Evolutionary conservation across 2,888 invertebrate genomes (phyloP).

Genomic region (Tryphoninae sp.): DNA sequence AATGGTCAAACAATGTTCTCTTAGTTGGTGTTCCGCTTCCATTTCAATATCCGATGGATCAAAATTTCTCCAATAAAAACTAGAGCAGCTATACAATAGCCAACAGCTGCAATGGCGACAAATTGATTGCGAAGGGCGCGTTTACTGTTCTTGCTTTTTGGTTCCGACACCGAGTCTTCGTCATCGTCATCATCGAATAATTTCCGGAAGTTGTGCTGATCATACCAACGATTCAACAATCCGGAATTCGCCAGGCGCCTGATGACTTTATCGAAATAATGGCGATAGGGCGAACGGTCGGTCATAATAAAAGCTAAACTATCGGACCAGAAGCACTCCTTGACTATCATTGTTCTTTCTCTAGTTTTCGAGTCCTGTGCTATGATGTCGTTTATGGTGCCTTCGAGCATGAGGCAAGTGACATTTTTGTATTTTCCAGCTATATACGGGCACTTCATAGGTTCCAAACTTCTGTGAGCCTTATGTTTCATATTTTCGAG

Average conservation of each 20-base stretch:
- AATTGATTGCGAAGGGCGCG: constrained; percentile 27
- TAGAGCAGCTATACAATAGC: constrained; percentile 21
- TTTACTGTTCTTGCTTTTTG: constrained; percentile 2
- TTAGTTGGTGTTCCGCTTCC: background rate
- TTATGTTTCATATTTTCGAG: constrained; percentile 33
- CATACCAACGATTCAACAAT: constrained; percentile 8
- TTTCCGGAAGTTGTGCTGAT: too few species aligned
- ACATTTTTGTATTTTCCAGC: constrained; percentile 33
- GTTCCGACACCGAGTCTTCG: background rate
- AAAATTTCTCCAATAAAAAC: constrained; percentile 48
- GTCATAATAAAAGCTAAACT: constrained; percentile 38
- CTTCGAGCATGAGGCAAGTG: constrained; percentile 39
- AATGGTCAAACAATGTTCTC: too few species aligned
- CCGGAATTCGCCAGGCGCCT: constrained; percentile 16
- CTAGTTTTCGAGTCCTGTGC: background rate
- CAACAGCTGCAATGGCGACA: constrained; percentile 16
- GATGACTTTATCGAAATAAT: constrained; percentile 41
- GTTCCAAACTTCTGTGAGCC: background rate
- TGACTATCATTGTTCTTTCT: background rate
- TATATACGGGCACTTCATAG: background rate
- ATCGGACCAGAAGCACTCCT: constrained; percentile 55
- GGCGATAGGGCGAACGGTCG: constrained; percentile 53
- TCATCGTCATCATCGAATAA: background rate
- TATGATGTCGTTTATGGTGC: constrained; percentile 1
- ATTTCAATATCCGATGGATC: constrained; percentile 8